Evolutionary conservation across 1,140 invertebrate species (phyloP).

Genomic region (Oedothorax gibbosus): DNA sequence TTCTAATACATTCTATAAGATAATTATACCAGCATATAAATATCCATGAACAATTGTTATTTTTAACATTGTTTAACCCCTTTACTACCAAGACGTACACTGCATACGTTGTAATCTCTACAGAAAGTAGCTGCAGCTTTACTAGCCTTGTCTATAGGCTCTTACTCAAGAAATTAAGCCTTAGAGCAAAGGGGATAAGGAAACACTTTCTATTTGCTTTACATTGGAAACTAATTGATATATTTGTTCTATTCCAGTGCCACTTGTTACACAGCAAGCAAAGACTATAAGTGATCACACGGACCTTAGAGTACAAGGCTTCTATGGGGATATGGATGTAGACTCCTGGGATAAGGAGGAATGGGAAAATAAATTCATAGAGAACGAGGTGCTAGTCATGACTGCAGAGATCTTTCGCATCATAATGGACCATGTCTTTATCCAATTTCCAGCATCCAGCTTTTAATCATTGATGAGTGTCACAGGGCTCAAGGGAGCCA

Average conservation of each 20-base stretch:
- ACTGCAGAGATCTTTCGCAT: slow-evolving; percentile 85
- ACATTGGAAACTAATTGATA: no score
- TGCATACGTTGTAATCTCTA: no score
- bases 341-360: slow-evolving; percentile 73
- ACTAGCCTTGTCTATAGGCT: no score
- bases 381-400: slow-evolving; percentile 84
- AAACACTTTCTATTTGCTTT: no score
- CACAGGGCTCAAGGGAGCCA: slow-evolving; percentile 81
- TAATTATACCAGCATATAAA: no score
- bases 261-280: slow-evolving; percentile 84
- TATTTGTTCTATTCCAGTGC: slow-evolving; percentile 69
- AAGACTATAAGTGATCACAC: slow-evolving; percentile 75
- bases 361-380: slow-evolving; percentile 77
- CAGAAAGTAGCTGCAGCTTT: no score
- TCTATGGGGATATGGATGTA: slow-evolving; percentile 69
- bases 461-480: slow-evolving; percentile 93
- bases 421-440: slow-evolving; percentile 76
- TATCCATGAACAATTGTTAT: no score
- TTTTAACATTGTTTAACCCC: no score
- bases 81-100: no score
- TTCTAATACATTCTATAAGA: no score
- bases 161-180: no score
- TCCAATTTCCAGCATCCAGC: slow-evolving; percentile 78
- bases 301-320: slow-evolving; percentile 71
- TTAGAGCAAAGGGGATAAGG: no score